Percentiles rank a stretch among this genome's conserved stretches.
Conservation (phyloP, 2,113 vertebrate genomes). For the Chaetura pelagica region DNA sequence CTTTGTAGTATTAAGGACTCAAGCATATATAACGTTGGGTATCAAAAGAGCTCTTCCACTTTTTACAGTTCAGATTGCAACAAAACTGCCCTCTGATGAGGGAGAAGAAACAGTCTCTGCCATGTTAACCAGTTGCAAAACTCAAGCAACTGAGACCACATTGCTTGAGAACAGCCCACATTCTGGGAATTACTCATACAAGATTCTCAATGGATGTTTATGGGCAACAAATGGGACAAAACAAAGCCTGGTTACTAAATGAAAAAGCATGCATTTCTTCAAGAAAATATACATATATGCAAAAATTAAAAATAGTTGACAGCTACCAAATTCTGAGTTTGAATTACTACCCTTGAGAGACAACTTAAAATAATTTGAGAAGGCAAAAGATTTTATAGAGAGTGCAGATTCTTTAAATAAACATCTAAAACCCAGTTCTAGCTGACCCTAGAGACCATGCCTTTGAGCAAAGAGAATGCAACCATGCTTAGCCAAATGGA, state of each 20-base stretch:
- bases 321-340: neutral
- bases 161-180: neutral
- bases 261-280: neutral
- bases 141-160: fast-evolving
- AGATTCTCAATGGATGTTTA: neutral
- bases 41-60: neutral
- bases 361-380: neutral
- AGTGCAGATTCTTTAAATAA: neutral
- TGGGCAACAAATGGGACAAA: neutral
- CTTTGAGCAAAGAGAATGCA: neutral
- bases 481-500: neutral
- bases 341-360: neutral
- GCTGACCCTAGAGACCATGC: neutral
- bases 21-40: neutral
- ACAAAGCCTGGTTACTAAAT: neutral
- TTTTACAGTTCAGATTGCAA: neutral
- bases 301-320: neutral
- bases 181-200: neutral
- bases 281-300: neutral
- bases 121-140: neutral
- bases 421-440: neutral
- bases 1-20: neutral
- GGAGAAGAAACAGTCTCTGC: neutral
- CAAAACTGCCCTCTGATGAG: neutral
- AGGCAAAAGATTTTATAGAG: neutral